phyloP scores from a whole-genome alignment of 2,113 vertebrate genomes.

The Grantiella picta region DNA sequence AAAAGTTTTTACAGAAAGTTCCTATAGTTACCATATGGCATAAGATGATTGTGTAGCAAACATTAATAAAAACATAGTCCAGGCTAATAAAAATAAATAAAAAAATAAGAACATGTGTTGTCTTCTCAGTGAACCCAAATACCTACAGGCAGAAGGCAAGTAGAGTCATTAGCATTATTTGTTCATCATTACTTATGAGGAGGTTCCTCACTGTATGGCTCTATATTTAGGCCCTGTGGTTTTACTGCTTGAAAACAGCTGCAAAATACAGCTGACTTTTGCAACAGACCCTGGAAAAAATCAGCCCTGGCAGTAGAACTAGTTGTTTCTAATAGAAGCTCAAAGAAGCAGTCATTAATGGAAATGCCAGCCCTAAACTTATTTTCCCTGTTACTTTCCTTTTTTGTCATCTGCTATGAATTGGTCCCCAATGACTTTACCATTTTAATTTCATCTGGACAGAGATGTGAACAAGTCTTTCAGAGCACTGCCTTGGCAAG shows the following conservation, averaged over 20 bases:
- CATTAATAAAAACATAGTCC: neutral
- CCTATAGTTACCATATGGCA: neutral
- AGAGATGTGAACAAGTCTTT: neutral
- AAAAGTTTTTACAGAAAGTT: neutral
- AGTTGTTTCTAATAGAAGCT: slow-evolving; percentile 20
- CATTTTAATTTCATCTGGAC: neutral
- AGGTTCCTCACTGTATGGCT: neutral
- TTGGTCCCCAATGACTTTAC: neutral
- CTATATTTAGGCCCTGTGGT: slow-evolving; percentile 27
- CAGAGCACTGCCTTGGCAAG: neutral
- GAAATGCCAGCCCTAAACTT: slow-evolving; percentile 36
- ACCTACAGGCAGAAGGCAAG: neutral
- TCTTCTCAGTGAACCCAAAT: neutral
- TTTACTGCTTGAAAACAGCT: slow-evolving; percentile 53
- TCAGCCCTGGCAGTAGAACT: neutral
- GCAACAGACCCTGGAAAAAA: slow-evolving; percentile 1
- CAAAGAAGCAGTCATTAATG: slow-evolving; percentile 27
- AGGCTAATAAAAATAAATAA: neutral
- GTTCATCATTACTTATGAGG: neutral
- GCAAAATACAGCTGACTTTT: slow-evolving; percentile 20
- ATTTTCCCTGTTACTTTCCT: neutral
- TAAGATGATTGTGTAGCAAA: neutral
- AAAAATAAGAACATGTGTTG: neutral
- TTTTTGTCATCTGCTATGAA: slow-evolving; percentile 10
- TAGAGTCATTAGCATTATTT: slow-evolving; percentile 24